Percentiles rank a stretch among this genome's conserved stretches.
Conservation (phyloP, 2,113 vertebrate species). For the Elachura formosa region DNA sequence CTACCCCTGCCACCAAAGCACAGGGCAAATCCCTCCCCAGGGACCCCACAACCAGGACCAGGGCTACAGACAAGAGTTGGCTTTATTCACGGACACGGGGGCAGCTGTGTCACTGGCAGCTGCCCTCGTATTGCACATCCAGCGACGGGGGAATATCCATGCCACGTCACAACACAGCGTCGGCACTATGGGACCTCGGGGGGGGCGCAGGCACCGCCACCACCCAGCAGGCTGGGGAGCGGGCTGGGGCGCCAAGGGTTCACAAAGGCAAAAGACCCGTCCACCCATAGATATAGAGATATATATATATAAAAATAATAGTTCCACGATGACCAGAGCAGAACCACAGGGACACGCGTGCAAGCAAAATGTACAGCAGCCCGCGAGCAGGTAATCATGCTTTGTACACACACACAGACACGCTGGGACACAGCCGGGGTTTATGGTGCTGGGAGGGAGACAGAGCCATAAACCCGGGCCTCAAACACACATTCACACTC, state of each 20-base stretch:
- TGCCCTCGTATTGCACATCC: constrained; percentile 70
- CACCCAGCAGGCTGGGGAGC: constrained; percentile 43
- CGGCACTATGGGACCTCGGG: constrained; percentile 14
- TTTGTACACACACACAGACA: constrained; percentile 73
- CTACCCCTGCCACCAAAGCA: neutral
- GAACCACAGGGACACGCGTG: constrained; percentile 49
- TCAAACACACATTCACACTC: neutral
- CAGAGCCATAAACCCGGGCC: constrained; percentile 82
- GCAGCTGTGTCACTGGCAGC: constrained; percentile 68
- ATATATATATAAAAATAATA: neutral
- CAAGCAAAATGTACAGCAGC: constrained; percentile 66
- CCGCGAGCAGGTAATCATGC: constrained; percentile 57
- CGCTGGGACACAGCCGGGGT: constrained; percentile 63
- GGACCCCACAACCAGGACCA: constrained; percentile 8
- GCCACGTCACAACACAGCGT: constrained; percentile 77
- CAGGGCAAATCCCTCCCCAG: neutral
- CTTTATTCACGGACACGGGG: constrained; percentile 75
- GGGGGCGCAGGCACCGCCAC: constrained; percentile 15
- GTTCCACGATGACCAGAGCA: constrained; percentile 55
- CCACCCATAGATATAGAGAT: constrained; percentile 42
- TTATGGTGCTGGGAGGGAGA: constrained; percentile 90
- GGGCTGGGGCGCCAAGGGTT: constrained; percentile 17
- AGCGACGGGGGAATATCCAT: constrained; percentile 70
- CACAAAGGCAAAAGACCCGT: constrained; percentile 62
- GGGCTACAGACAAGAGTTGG: constrained; percentile 74